A percentile compares a stretch with the other conserved stretches of the same genome.
phyloP scores from a whole-genome alignment of 2,113 vertebrate species.

The Cynopterus brachyotis region DNA sequence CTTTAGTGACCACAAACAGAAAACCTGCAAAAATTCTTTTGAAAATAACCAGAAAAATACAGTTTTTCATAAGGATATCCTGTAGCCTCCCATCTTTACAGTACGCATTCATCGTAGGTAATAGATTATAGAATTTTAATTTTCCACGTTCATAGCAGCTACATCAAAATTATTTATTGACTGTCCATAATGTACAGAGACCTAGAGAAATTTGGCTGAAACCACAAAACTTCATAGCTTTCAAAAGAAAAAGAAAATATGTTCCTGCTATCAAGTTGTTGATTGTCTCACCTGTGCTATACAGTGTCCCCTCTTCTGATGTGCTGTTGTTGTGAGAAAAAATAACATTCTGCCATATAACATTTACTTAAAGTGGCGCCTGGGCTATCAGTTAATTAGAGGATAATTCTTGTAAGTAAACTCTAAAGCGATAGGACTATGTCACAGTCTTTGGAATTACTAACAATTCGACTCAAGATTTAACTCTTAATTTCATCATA shows the following conservation, averaged over 20 bases:
- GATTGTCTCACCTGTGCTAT: not conserved
- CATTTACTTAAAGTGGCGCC: not conserved
- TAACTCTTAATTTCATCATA: not conserved
- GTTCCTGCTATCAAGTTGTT: not conserved
- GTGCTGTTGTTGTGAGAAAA: not conserved
- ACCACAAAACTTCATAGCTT: not conserved
- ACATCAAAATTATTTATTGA: not conserved
- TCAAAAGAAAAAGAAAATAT: not conserved
- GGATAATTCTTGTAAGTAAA: not conserved
- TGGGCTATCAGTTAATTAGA: not conserved
- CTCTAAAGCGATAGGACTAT: not conserved
- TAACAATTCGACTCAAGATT: not conserved
- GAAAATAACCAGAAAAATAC: not conserved
- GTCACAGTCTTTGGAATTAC: not conserved
- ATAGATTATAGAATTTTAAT: not conserved
- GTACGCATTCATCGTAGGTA: not conserved
- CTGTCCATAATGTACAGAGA: not conserved
- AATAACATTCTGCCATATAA: not conserved
- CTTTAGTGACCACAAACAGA: not conserved
- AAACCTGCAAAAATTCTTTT: not conserved
- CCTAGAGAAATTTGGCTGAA: not conserved
- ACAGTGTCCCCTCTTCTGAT: not conserved
- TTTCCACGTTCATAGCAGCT: not conserved
- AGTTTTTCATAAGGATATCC: not conserved
- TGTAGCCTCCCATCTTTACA: not conserved